A percentile compares a stretch with the other conserved stretches of the same genome.
phyloP scores from a whole-genome alignment of 2,113 vertebrate genomes.

The Triplophysa rosa region DNA sequence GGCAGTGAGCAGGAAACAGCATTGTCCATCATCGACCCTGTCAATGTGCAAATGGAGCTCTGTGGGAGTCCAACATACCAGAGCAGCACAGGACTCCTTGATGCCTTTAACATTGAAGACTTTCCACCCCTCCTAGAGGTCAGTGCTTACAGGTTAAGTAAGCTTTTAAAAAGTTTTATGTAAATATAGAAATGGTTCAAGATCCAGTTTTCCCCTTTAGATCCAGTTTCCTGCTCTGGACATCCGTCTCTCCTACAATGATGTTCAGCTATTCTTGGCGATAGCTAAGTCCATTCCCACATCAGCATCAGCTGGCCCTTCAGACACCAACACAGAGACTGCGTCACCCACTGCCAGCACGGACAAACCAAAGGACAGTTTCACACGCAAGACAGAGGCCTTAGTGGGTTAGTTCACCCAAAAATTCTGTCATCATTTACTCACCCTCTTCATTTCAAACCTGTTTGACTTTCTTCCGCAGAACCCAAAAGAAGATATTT shows the following conservation, averaged over 20 bases:
- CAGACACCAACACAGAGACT: conserved; percentile 24
- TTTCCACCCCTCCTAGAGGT: conserved; percentile 96
- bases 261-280: conserved; percentile 92
- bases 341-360: conserved; percentile 38
- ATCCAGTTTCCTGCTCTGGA: conserved; percentile 92
- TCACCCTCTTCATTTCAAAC: too few relatives aligned
- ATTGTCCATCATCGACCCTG: conserved; percentile 94
- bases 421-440: too few relatives aligned
- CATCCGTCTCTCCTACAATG: conserved; percentile 96
- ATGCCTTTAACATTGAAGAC: conserved; percentile 94
- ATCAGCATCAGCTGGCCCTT: conserved; percentile 41
- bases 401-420: conserved; percentile 77
- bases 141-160: conserved; percentile 12
- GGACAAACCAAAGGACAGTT: conserved; percentile 52
- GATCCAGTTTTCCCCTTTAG: conserved; percentile 66
- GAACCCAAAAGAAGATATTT: too few relatives aligned
- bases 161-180: neutral
- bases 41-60: conserved; percentile 92
- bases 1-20: conserved; percentile 94
- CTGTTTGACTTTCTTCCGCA: too few relatives aligned
- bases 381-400: conserved; percentile 75
- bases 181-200: neutral
- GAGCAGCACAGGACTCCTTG: conserved; percentile 89
- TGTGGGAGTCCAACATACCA: conserved; percentile 91
- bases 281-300: conserved; percentile 92